Base-by-base conservation (phyloP, 2,888 invertebrate species). In the Syrphus vitripennis region DNA sequence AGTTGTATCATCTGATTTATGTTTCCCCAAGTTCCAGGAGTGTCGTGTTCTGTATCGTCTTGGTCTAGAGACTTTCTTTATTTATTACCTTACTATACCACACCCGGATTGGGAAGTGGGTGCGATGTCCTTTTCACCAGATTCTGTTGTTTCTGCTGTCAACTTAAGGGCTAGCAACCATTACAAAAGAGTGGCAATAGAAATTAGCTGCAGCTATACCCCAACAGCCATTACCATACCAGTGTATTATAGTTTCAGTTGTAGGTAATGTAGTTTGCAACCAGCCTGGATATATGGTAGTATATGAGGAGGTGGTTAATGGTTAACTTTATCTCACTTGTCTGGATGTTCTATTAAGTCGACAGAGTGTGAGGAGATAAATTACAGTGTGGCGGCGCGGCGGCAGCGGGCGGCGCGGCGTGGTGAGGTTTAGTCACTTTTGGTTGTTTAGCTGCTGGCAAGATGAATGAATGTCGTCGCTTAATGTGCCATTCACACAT, bases 1-100 rank as follows among this genome's bases (percentile, higher is more conserved):
- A 65, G 61, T 72, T 70, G 31, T 77, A 37, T 34, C 53, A 50
- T 26, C 82, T 78, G 86, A 86, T 86, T 86, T 86, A 86, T 86
- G 74, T 40, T 16, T 48, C 42, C 55, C 67, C 16, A 55, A 63
- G 72, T 42, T 59, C 69, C 74, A 65, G 34, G 24, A 48, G 57
- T 69, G 45, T 69, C 26, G 70, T 81, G 50, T 67, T 50, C 34
- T 59, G 42, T 63, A 71, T 75, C 83, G 80, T 72, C 72, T 76
- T 80, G 29, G 76, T 69, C 67, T 48, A 69, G 71, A 53, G 71
- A 53, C 42, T 59, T 48, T 55, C 55, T 53, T 77, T 82, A 86
- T 86, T 86, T 86, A 86, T 86, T 82, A 53, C 67, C 45, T 40
- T 26, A 29, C 71, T 16, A 5, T n/a, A 9, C 37, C 9, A 7